Percentiles rank a stretch among this genome's conserved stretches.
These are phyloP conservation scores for Dioctria rufipes DNA, from an alignment of 2,888 invertebrate species.

Conservation along the genomic window DNA sequence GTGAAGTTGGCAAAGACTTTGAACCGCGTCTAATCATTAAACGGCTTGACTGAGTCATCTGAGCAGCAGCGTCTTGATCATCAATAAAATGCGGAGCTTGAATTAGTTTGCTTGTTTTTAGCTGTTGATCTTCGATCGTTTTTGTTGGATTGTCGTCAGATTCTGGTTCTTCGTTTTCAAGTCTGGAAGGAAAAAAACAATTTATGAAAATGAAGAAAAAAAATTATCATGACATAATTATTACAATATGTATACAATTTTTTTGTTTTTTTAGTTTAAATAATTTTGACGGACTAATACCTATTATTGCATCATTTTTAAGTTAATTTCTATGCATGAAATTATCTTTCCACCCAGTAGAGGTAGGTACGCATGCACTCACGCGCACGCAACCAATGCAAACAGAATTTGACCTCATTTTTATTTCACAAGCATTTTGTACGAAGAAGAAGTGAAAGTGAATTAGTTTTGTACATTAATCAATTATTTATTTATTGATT, in stretches of 20 bases:
- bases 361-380: too few relatives aligned
- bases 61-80: constrained; percentile 65
- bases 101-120: constrained; percentile 58
- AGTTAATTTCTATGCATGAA: neutral
- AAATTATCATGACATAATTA: neutral
- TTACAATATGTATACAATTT: neutral
- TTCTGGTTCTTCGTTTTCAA: constrained; percentile 57
- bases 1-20: constrained; percentile 81
- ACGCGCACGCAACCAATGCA: too few relatives aligned
- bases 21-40: constrained; percentile 75
- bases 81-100: constrained; percentile 61
- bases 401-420: too few relatives aligned
- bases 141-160: constrained; percentile 54
- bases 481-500: too few relatives aligned
- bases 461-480: too few relatives aligned
- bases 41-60: constrained; percentile 62
- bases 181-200: constrained; percentile 51
- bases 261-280: neutral
- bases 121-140: constrained; percentile 59
- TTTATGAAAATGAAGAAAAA: neutral
- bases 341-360: neutral
- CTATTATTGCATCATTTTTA: neutral
- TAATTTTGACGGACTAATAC: neutral
- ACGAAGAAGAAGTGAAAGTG: too few relatives aligned
- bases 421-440: too few relatives aligned